Conservation (phyloP, 2,113 vertebrate species). For the Melanostigma gelatinosum region DNA sequence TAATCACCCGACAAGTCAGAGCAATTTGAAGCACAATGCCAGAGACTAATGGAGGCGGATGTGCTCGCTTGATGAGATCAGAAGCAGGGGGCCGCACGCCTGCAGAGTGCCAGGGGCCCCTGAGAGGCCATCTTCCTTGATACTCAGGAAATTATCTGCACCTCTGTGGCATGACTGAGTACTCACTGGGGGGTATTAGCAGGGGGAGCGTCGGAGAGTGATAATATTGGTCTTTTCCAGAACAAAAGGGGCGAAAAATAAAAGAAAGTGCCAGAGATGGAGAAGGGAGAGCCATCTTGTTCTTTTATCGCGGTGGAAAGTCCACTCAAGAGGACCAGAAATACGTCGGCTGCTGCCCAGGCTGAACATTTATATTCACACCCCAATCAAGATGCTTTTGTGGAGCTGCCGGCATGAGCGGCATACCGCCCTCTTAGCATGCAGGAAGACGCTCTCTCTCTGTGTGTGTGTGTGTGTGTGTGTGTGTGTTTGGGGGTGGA, state of each 20-base stretch:
- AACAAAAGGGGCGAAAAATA: neutral
- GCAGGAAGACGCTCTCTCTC: slow-evolving; percentile 33
- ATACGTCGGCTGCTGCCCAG: neutral
- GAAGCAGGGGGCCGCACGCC: slow-evolving; percentile 50
- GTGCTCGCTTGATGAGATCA: slow-evolving; percentile 74
- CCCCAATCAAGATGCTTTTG: slow-evolving; percentile 50
- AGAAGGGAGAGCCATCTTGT: slow-evolving; percentile 4
- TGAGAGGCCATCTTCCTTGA: slow-evolving; percentile 41
- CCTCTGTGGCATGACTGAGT: slow-evolving; percentile 34
- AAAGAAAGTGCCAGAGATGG: neutral
- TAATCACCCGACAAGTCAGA: slow-evolving; percentile 81
- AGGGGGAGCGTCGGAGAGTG: slow-evolving; percentile 2
- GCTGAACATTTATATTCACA: slow-evolving; percentile 43
- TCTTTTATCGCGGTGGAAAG: slow-evolving; percentile 30
- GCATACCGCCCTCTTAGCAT: slow-evolving; percentile 57
- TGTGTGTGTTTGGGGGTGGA: slow-evolving; percentile 3
- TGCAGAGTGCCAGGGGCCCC: slow-evolving; percentile 57
- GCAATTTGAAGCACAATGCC: slow-evolving; percentile 77
- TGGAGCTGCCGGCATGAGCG: slow-evolving; percentile 30
- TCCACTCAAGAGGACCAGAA: slow-evolving; percentile 26
- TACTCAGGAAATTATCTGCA: slow-evolving; percentile 44
- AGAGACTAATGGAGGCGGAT: slow-evolving; percentile 75
- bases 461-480: slow-evolving; percentile 11
- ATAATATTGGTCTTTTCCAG: slow-evolving; percentile 27
- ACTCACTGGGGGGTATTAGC: slow-evolving; percentile 7